Evolutionary conservation across 35 echinoderm and acorn worm genomes (phyloP), one percentile per base, ranked within the genome.

Genomic region (Ophioderma brevispina): DNA sequence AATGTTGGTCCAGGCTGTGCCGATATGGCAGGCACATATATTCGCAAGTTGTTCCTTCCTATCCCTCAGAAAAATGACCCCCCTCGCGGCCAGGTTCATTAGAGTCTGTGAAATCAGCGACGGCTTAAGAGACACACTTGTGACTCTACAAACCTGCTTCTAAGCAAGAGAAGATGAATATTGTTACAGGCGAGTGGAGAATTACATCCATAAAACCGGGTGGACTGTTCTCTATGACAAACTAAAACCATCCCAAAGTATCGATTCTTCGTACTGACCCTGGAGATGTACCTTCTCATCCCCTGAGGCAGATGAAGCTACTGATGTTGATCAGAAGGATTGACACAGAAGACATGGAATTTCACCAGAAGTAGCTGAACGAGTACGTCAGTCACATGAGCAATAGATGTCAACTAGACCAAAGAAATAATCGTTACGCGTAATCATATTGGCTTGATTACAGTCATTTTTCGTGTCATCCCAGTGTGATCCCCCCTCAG

Each of bases 1-100:
- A 92, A 92, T 43, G 64, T 75, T 52, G 75, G 90, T 32, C 17
- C 63, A 35, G 77, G 39, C 33, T 70, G 85, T 49, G 33, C 75
- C 30, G 34, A 25, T 0, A 33, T 40, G 40, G 75, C 42, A 8
- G 33, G 40, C 34, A 42, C 36, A 21, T 75, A 42, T 31, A 86
- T 37, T 14, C 39, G 82, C 0, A 37, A 42, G 41, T 28, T 46
- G 1, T 82, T 85, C 21, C 82, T 78, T 5, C 34, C 77, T 18
- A 77, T 40, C 25, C 76, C 82, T 35, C n/a, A 32, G 32, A 77
- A 63, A 50, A 77, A 90, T 39, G 13, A 86, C 0, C 81, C 32
- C 38, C 82, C 40, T 36, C 90, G 59, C 15, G 59, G 10, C 28
- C 10, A 70, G n/a, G 59, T 25, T 30, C 59, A 15, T 30, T n/a